Evolutionary conservation across 2,888 invertebrate species (phyloP).

Genomic region (Epistrophe grossulariae): DNA sequence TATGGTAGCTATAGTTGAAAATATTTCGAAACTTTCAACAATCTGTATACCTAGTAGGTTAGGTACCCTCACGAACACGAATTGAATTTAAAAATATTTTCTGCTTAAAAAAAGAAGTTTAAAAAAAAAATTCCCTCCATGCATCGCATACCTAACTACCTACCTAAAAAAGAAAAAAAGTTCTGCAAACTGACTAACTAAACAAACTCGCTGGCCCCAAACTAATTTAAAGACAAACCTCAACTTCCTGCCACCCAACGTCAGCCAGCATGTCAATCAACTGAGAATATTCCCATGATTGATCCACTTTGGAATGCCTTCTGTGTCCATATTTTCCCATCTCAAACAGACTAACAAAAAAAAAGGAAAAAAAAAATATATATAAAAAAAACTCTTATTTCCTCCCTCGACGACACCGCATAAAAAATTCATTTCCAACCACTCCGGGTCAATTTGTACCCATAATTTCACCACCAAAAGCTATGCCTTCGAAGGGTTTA

Average conservation of each 20-base stretch:
- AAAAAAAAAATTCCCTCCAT: too few relatives aligned
- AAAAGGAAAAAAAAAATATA: conserved; percentile 27
- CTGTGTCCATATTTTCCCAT: conserved; percentile 71
- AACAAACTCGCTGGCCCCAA: conserved; percentile 28
- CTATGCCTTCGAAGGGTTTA: conserved; percentile 56
- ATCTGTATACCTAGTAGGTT: too few relatives aligned
- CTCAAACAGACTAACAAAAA: conserved; percentile 60
- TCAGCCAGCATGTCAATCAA: conserved; percentile 63
- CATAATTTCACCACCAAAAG: conserved; percentile 69
- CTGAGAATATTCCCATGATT: conserved; percentile 67
- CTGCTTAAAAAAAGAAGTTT: too few relatives aligned
- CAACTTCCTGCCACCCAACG: conserved; percentile 41
- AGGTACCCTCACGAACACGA: too few relatives aligned
- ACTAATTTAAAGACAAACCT: conserved; percentile 55
- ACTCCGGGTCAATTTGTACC: conserved; percentile 73
- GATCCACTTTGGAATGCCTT: conserved; percentile 72
- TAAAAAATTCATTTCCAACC: conserved; percentile 72
- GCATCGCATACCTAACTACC: too few relatives aligned
- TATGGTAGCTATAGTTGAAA: too few relatives aligned
- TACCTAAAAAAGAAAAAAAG: background rate
- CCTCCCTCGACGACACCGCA: conserved; percentile 20
- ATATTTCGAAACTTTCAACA: too few relatives aligned
- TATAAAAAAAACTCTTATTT: conserved; percentile 1
- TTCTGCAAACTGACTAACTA: conserved; percentile 4
- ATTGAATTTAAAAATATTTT: too few relatives aligned